phyloP scores from a whole-genome alignment of 2,797 vertebrate species.

The Vireo griseus region DNA sequence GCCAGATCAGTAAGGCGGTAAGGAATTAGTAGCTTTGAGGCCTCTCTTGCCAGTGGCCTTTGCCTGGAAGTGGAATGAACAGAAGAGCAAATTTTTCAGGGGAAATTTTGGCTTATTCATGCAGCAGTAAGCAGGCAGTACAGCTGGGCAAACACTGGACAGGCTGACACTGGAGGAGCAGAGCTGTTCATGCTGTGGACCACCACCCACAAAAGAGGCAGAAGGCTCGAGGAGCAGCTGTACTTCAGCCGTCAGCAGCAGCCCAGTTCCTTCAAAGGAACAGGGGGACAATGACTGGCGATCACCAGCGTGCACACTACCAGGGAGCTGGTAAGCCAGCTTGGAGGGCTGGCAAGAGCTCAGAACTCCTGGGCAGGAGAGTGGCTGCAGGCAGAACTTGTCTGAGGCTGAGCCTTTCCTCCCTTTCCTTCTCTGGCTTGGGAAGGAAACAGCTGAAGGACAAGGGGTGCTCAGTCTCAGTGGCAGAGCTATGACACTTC shows the following conservation, averaged over 20 bases:
- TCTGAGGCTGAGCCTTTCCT: background rate
- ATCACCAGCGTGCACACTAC: background rate
- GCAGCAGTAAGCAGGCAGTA: background rate
- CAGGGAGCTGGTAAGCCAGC: background rate
- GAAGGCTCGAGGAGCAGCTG: background rate
- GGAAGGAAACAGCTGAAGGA: background rate
- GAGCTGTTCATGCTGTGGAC: background rate
- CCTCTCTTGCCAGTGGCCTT: background rate
- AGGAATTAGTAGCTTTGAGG: background rate
- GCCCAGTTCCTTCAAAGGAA: background rate
- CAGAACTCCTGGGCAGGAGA: background rate
- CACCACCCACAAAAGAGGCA: background rate
- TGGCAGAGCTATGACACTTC: background rate
- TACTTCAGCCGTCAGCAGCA: background rate
- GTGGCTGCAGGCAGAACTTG: background rate
- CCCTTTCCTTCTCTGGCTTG: background rate
- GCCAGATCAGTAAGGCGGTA: fast-evolving
- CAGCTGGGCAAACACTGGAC: background rate
- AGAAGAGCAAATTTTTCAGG: background rate
- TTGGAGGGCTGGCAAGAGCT: background rate
- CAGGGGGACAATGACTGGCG: fast-evolving
- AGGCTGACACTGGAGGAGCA: background rate
- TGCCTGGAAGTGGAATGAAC: background rate
- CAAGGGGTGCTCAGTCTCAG: background rate
- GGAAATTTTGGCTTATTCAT: background rate